Conservation (phyloP, 2,113 vertebrate species). For the Pungitius pungitius region DNA sequence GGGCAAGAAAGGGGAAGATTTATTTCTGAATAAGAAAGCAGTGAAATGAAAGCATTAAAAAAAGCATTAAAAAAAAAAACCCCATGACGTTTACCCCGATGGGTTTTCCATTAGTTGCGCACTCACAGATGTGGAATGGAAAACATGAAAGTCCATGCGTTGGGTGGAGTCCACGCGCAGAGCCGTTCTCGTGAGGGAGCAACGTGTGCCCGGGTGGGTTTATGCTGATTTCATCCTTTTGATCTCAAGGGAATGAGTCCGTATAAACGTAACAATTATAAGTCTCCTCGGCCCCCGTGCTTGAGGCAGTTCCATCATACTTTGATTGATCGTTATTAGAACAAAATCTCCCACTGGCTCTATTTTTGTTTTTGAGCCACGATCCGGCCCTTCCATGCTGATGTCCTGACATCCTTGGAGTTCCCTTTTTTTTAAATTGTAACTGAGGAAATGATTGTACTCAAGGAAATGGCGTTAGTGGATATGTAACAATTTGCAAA, state of each 20-base stretch:
- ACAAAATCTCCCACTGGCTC: neutral
- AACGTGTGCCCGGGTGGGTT: constrained; percentile 5
- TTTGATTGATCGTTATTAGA: neutral
- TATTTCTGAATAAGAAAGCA: neutral
- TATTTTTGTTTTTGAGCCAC: neutral
- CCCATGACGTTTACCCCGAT: constrained; percentile 2
- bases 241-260: constrained; percentile 9
- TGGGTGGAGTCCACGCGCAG: constrained; percentile 16
- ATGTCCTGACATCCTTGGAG: neutral
- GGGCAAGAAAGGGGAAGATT: neutral
- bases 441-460: neutral
- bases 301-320: neutral
- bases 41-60: constrained; percentile 10
- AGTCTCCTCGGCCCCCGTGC: neutral
- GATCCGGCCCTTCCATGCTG: neutral
- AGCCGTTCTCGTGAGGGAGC: constrained; percentile 27
- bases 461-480: neutral
- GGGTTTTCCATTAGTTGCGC: constrained; percentile 35
- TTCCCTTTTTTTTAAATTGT: neutral
- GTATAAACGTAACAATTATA: neutral
- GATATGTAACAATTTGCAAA: neutral
- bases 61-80: constrained; percentile 13
- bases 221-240: constrained; percentile 21
- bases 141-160: constrained; percentile 33
- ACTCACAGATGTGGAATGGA: constrained; percentile 22